These are phyloP conservation scores for Furnarius figulus DNA, from an alignment of 2,113 vertebrate genomes.

Conservation along the genomic window DNA sequence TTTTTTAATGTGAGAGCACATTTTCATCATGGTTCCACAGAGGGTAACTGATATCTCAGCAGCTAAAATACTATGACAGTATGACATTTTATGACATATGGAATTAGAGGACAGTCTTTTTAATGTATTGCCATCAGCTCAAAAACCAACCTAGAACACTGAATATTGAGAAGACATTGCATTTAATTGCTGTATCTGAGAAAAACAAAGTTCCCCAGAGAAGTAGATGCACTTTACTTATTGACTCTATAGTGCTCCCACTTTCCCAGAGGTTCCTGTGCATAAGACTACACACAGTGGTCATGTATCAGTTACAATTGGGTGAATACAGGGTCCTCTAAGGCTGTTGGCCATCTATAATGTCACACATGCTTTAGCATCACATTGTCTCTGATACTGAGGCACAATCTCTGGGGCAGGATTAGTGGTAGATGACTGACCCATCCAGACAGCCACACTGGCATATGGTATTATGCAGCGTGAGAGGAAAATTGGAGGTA, in stretches of 20 bases:
- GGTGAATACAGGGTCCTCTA: background rate
- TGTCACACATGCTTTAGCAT: background rate
- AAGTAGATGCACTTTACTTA: background rate
- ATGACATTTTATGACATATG: background rate
- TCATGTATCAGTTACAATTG: background rate
- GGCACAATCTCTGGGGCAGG: background rate
- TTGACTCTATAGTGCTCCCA: background rate
- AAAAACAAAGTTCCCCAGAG: background rate
- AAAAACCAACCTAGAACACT: background rate
- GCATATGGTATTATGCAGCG: background rate
- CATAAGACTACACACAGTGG: fast-evolving
- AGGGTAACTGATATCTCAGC: background rate
- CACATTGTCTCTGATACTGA: background rate
- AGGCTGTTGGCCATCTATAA: background rate
- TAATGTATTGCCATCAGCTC: background rate
- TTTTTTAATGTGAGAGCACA: background rate
- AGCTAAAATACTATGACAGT: background rate
- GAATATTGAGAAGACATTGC: background rate
- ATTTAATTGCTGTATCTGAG: background rate
- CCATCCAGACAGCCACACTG: background rate
- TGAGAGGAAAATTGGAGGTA: background rate
- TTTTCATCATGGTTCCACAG: background rate
- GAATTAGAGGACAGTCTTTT: background rate
- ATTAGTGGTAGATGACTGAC: background rate
- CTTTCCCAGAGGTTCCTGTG: background rate